Evolutionary conservation across 1,140 invertebrate species (phyloP).

Genomic region (Penaeus japonicus): DNA sequence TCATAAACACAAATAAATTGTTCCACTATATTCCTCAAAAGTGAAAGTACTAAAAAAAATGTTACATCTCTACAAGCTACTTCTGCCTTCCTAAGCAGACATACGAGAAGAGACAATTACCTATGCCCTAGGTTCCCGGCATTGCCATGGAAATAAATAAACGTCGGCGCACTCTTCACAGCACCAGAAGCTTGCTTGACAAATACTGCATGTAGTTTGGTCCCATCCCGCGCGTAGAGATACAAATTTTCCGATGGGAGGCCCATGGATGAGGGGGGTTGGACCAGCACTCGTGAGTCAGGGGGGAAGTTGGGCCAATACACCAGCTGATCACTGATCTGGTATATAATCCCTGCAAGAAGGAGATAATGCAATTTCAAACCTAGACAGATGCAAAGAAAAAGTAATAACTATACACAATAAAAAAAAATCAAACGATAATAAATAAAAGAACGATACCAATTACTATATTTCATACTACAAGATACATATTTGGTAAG

Average conservation of each 20-base stretch:
- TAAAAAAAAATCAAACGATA: too few relatives aligned
- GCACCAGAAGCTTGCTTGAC: constrained; percentile 79
- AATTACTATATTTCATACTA: too few relatives aligned
- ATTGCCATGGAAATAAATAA: constrained; percentile 94
- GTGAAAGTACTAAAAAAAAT: too few relatives aligned
- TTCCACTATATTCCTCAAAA: too few relatives aligned
- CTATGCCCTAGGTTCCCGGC: constrained; percentile 95
- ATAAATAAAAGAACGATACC: too few relatives aligned
- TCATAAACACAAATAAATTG: too few relatives aligned
- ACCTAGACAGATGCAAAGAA: too few relatives aligned
- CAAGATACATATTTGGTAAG: too few relatives aligned
- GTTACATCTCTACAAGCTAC: too few relatives aligned
- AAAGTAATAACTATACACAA: too few relatives aligned
- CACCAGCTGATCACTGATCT: constrained; percentile 83
- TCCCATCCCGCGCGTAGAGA: constrained; percentile 79
- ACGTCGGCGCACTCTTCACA: constrained; percentile 74
- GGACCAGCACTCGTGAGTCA: constrained; percentile 85
- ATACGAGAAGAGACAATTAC: constrained; percentile 63
- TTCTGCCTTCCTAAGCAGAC: too few relatives aligned
- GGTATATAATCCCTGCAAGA: constrained; percentile 79
- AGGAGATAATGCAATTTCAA: constrained; percentile 53
- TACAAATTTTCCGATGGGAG: constrained; percentile 86
- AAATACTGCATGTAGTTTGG: constrained; percentile 84
- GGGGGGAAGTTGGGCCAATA: constrained; percentile 89
- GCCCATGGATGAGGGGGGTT: constrained; percentile 81